A percentile compares a stretch with the other conserved stretches of the same genome.
These are phyloP conservation scores for Didymodactylos carnosus DNA, from an alignment of 2,888 invertebrate genomes.

Conservation along the genomic window DNA sequence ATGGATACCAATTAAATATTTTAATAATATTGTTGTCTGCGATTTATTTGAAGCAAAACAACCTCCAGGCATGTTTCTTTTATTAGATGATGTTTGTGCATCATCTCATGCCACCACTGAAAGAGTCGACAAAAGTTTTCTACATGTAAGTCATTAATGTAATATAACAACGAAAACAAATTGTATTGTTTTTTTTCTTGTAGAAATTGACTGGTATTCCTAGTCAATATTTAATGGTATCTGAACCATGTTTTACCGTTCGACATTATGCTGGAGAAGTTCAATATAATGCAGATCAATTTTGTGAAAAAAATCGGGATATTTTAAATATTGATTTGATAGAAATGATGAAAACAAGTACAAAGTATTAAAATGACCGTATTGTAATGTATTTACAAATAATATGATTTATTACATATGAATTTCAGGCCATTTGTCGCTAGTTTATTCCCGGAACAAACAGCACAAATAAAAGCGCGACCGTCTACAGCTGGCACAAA, in stretches of 20 bases:
- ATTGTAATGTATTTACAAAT: too few species aligned
- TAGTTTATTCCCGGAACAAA: constrained; percentile 43
- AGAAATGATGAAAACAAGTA: constrained; percentile 46
- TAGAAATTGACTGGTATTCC: constrained; percentile 41
- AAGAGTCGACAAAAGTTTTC: constrained; percentile 42
- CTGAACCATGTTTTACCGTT: constrained; percentile 40
- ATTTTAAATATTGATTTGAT: constrained; percentile 47
- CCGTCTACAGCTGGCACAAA: constrained; percentile 49
- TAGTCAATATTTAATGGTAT: constrained; percentile 18
- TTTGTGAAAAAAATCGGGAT: constrained; percentile 50
- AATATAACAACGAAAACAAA: constrained; percentile 17
- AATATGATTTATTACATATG: too few species aligned
- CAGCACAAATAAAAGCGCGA: constrained; percentile 38
- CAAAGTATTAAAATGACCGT: constrained; percentile 35
- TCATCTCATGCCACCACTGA: constrained; percentile 48
- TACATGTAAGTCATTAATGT: constrained; percentile 32
- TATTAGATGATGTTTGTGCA: constrained; percentile 49
- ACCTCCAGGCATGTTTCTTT: constrained; percentile 45
- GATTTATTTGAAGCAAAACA: constrained; percentile 46
- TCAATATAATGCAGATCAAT: constrained; percentile 44
- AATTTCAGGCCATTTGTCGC: constrained; percentile 32
- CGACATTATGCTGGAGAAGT: constrained; percentile 51
- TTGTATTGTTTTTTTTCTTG: constrained; percentile 7
- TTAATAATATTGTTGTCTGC: constrained; percentile 50
- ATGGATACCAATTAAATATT: constrained; percentile 49